Percentiles rank a stretch among this genome's conserved stretches.
Evolutionary conservation across 2,113 vertebrate species (phyloP).

Genomic region (Odontesthes bonariensis): DNA sequence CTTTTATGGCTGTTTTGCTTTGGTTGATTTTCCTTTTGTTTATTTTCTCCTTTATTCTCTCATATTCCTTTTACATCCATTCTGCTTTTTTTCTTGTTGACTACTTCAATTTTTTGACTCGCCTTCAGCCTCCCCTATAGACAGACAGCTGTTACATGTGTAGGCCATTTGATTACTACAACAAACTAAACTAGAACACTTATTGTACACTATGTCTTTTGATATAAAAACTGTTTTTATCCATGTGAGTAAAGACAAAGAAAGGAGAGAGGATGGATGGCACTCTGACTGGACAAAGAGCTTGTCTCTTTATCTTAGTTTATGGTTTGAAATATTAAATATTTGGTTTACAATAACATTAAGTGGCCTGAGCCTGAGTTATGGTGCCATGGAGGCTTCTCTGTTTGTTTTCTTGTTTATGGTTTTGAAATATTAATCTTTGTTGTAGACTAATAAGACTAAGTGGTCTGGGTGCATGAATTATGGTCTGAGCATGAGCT

Average conservation of each 20-base stretch:
- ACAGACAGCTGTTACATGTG: constrained; percentile 41
- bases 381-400: constrained; percentile 60
- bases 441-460: constrained; percentile 76
- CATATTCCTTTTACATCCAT: neutral
- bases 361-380: constrained; percentile 72
- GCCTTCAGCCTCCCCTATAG: constrained; percentile 7
- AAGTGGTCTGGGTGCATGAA: constrained; percentile 75
- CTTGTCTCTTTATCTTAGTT: constrained; percentile 59
- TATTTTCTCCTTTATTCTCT: neutral
- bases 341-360: constrained; percentile 80
- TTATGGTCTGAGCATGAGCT: constrained; percentile 59
- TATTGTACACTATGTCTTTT: neutral
- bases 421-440: constrained; percentile 76
- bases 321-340: constrained; percentile 73
- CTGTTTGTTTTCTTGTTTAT: constrained; percentile 77
- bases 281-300: constrained; percentile 28
- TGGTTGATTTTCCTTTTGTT: neutral
- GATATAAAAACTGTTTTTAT: neutral
- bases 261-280: constrained; percentile 11
- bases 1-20: constrained; percentile 2
- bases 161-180: constrained; percentile 36
- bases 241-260: neutral
- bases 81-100: no score
- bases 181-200: constrained; percentile 18
- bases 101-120: constrained; percentile 8